phyloP scores from a whole-genome alignment of 35 echinoderm and acorn worm genomes.

The Stichopus chloronotus region DNA sequence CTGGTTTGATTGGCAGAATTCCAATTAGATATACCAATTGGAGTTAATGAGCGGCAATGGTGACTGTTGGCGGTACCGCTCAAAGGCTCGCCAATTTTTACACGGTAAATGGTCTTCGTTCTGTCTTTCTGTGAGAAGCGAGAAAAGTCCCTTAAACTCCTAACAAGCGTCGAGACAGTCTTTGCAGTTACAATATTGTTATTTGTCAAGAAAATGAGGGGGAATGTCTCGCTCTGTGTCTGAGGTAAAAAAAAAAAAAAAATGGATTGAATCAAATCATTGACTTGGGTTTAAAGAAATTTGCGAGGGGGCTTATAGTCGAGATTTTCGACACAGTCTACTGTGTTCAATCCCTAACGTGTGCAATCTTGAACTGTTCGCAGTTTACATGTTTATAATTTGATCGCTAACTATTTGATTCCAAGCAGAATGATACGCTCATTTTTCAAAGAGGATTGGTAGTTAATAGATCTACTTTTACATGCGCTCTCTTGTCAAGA shows the following conservation, averaged over 20 bases:
- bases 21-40: conserved; percentile 52
- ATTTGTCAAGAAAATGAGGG: conserved; percentile 40
- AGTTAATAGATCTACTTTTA: too few relatives aligned
- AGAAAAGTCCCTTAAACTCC: conserved; percentile 1
- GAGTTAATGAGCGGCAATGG: conserved; percentile 47
- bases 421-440: too few relatives aligned
- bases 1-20: conserved; percentile 35
- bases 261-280: not conserved
- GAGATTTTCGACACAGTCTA: not conserved
- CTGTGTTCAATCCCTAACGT: too few relatives aligned
- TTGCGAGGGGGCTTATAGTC: not conserved
- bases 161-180: conserved; percentile 25
- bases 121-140: not conserved
- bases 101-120: conserved; percentile 48
- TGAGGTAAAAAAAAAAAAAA: not conserved
- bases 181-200: conserved; percentile 40
- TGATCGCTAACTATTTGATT: too few relatives aligned
- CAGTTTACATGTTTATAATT: too few relatives aligned
- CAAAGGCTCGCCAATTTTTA: conserved; percentile 48
- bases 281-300: not conserved
- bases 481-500: too few relatives aligned
- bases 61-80: conserved; percentile 30
- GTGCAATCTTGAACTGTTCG: too few relatives aligned
- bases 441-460: too few relatives aligned
- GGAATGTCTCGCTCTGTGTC: not conserved